Evolutionary conservation across 2,888 invertebrate species (phyloP).

Genomic region (Allacma fusca): DNA sequence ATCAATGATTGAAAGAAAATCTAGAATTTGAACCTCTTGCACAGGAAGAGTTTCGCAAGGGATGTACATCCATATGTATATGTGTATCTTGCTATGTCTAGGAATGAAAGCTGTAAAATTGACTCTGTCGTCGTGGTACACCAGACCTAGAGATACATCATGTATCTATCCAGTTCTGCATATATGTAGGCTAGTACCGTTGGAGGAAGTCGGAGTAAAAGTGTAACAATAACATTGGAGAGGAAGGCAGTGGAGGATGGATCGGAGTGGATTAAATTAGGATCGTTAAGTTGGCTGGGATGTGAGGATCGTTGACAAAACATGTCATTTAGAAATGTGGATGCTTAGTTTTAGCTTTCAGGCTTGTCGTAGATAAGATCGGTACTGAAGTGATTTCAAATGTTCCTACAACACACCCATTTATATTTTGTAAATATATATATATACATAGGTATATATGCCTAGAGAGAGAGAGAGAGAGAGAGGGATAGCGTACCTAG

Average conservation of each 20-base stretch:
- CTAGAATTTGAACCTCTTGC: no score
- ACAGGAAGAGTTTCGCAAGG: no score
- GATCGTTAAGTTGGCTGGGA: background rate
- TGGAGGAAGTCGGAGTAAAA: background rate
- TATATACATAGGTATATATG: background rate
- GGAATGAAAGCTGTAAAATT: no score
- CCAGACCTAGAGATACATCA: no score
- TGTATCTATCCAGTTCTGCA: no score
- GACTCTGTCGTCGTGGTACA: no score
- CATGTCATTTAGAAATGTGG: background rate
- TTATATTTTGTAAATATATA: background rate
- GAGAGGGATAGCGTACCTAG: background rate
- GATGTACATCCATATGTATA: no score
- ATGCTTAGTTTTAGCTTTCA: slow-evolving; percentile 1
- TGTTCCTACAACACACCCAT: no score
- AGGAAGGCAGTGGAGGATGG: slow-evolving; percentile 14
- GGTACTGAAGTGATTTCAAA: slow-evolving; percentile 8
- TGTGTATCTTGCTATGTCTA: no score
- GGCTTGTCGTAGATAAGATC: background rate
- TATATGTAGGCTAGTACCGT: no score
- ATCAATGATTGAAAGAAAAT: no score
- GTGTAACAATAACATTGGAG: background rate
- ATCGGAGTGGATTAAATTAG: slow-evolving; percentile 2
- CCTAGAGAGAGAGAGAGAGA: background rate
- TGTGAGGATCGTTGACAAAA: slow-evolving; percentile 2